Conservation (phyloP, 2,797 vertebrate species). For the Babyrousa celebensis region DNA sequence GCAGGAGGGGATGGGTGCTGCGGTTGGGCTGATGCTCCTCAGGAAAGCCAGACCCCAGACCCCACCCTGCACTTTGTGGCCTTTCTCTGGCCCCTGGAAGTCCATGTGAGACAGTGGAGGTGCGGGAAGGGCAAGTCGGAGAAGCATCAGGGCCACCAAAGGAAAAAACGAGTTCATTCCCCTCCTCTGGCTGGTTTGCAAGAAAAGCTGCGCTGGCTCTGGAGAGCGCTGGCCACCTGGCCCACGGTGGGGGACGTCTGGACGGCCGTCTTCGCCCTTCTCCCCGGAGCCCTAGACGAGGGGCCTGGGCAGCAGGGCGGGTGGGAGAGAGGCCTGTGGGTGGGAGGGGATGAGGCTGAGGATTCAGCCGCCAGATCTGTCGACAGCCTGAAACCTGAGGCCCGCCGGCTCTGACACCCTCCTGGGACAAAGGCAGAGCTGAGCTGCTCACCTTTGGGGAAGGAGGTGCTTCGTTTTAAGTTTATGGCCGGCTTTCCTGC, state of each 20-base stretch:
- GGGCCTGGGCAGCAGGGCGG: neutral
- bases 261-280: neutral
- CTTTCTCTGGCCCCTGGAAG: neutral
- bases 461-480: neutral
- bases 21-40: neutral
- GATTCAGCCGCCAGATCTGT: neutral
- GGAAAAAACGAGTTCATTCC: neutral
- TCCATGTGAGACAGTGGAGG: neutral
- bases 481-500: neutral
- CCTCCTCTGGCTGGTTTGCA: neutral
- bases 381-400: neutral
- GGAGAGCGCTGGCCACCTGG: neutral
- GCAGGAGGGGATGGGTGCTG: neutral
- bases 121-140: neutral
- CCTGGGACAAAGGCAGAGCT: neutral
- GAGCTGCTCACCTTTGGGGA: neutral
- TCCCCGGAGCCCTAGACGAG: neutral
- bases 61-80: neutral
- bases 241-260: neutral
- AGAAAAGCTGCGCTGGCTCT: neutral
- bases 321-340: neutral
- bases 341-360: neutral
- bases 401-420: neutral
- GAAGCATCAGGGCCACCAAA: neutral
- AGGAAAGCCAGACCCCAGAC: neutral